Base-by-base conservation (phyloP, 2,888 invertebrate species). In the Allacma fusca region DNA sequence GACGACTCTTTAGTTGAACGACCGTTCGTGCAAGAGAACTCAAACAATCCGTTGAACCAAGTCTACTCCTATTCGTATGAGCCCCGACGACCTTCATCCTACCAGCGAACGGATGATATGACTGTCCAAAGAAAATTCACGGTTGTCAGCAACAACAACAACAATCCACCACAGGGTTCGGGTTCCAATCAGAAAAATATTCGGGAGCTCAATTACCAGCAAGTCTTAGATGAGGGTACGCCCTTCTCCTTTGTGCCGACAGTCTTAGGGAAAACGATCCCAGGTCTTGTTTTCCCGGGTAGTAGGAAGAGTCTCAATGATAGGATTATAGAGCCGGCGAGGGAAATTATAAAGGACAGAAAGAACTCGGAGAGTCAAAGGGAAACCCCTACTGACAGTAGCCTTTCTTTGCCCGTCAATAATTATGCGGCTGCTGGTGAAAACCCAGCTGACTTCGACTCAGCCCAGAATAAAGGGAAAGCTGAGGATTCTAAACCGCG, bases 361-460 rank as follows among this genome's bases (percentile, higher is more conserved):
- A 67, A 34, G 67, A 34, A 28, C 19, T 26, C 7, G 19, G n/a
- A 2, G 21, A 34, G 13, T 71, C 71, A 71, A 71, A 71, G 57
- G 50, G 71, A 71, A 71, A 71, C 26, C 71, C 57, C 71, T 71
- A 28, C 57, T 71, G 71, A 44, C 57, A 24, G 12, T 5, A 44
- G 26, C 29, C 57, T 57, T 50, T 57, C 57, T 71, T 28, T 57
- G 19, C 57, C 71, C 24, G 71, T 71, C 71, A 57, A 71, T 71
- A 71, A 71, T 71, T 71, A 71, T 44, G 71, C 71, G 71, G 71
- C 50, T 50, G 26, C 24, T 71, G 71, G 44, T 69, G 40, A 43
- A 34, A 43, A 43, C 43, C 69, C 44, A 24, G 69, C 69, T 69
- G 69, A 69, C 23, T 29, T n/a, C 23, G 2, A 43, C 26, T 44